Conservation (phyloP, 2,113 vertebrate species). For the Galbula dea region DNA sequence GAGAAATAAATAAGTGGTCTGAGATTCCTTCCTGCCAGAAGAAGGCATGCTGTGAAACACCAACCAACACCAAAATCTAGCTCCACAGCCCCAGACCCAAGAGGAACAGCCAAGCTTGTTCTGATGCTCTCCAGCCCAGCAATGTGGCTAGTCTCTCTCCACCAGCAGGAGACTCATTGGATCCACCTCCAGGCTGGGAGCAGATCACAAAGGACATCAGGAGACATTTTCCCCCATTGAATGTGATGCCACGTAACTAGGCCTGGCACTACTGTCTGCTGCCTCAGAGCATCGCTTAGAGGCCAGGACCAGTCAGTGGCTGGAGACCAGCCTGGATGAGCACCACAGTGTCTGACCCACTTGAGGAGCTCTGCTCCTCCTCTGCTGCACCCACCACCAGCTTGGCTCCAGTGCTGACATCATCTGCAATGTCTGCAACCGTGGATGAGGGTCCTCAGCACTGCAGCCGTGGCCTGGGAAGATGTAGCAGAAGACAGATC, state of each 20-base stretch:
- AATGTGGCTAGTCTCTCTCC: rapidly evolving
- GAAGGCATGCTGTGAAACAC: rapidly evolving
- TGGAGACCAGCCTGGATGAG: not conserved
- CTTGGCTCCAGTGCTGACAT: rapidly evolving
- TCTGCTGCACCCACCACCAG: rapidly evolving
- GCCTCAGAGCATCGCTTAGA: not conserved
- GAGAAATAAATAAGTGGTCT: not conserved
- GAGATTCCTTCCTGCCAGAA: rapidly evolving
- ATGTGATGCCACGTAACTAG: not conserved
- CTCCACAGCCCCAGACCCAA: rapidly evolving
- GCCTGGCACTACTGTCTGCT: rapidly evolving
- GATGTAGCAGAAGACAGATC: not conserved
- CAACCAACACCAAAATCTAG: not conserved
- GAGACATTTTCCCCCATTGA: not conserved
- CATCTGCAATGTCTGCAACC: rapidly evolving
- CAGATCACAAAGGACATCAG: not conserved
- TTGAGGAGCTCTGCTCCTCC: not conserved
- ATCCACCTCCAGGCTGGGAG: not conserved
- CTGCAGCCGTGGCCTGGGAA: rapidly evolving
- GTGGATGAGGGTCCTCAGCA: rapidly evolving
- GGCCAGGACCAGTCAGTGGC: not conserved
- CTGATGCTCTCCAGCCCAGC: not conserved
- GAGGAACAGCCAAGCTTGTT: not conserved
- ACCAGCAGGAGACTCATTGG: not conserved
- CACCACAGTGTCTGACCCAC: not conserved